Percentiles rank a stretch among this genome's conserved stretches.
phyloP scores from a whole-genome alignment of 2,888 invertebrate species.

The Mystacides longicornis region DNA sequence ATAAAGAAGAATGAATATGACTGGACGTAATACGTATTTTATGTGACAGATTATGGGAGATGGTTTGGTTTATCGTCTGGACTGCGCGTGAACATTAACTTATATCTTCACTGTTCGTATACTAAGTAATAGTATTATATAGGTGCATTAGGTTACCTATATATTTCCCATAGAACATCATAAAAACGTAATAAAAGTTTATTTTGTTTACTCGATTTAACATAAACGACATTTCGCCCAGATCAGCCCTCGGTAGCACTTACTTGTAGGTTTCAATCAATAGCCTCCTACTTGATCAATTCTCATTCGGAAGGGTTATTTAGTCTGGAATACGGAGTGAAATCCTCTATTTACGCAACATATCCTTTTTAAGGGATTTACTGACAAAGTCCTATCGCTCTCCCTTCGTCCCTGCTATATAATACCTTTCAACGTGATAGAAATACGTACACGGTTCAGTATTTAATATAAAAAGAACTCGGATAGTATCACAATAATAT shows the following conservation, averaged over 20 bases:
- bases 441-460: neutral
- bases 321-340: slow-evolving; percentile 10
- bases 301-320: slow-evolving; percentile 19
- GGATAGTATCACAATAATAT: too few relatives aligned
- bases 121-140: neutral
- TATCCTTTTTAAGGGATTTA: slow-evolving; percentile 19
- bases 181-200: slow-evolving; percentile 9
- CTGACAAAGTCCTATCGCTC: slow-evolving; percentile 15
- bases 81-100: neutral
- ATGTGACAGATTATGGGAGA: neutral
- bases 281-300: slow-evolving; percentile 13
- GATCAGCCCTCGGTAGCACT: slow-evolving; percentile 7
- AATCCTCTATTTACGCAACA: slow-evolving; percentile 21
- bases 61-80: neutral
- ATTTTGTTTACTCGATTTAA: slow-evolving; percentile 14
- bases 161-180: slow-evolving; percentile 6
- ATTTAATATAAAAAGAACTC: neutral
- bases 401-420: slow-evolving; percentile 9
- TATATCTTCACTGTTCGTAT: neutral
- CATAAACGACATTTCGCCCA: slow-evolving; percentile 7
- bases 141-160: slow-evolving; percentile 8
- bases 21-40: neutral
- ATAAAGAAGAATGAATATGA: neutral
- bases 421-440: slow-evolving; percentile 4
- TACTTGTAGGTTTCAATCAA: slow-evolving; percentile 8